A percentile compares a stretch with the other conserved stretches of the same genome.
Evolutionary conservation across 1,140 invertebrate species (phyloP).

Genomic region (Andrena cerasifolii): DNA sequence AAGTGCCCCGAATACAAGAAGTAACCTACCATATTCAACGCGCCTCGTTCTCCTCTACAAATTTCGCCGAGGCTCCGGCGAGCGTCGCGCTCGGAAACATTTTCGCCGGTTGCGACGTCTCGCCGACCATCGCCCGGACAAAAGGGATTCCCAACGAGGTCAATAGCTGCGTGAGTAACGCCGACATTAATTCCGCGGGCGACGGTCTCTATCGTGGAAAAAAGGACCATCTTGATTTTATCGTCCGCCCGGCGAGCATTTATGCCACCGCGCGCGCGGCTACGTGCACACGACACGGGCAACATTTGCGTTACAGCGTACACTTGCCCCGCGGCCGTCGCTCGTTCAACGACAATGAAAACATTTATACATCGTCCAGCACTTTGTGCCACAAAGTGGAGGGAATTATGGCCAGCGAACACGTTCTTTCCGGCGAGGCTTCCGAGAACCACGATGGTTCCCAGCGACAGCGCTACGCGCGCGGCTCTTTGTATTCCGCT

Average conservation of each 20-base stretch:
- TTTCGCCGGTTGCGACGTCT: too few relatives aligned
- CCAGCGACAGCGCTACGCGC: not conserved
- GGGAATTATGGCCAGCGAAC: constrained; percentile 22
- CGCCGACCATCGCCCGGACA: constrained; percentile 5
- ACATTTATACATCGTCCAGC: constrained; percentile 31
- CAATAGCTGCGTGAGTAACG: constrained; percentile 34
- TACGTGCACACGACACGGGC: not conserved
- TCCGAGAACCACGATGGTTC: constrained; percentile 23
- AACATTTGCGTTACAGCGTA: constrained; percentile 8
- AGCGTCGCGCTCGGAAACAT: too few relatives aligned
- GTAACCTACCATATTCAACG: too few relatives aligned
- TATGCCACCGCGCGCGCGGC: not conserved
- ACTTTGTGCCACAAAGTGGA: constrained; percentile 36
- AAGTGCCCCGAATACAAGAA: too few relatives aligned
- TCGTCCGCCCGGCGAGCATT: constrained; percentile 19
- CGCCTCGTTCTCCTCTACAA: too few relatives aligned
- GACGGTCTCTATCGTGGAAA: constrained; percentile 21
- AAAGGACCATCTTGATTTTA: constrained; percentile 36
- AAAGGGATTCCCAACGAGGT: constrained; percentile 41
- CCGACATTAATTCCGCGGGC: constrained; percentile 22
- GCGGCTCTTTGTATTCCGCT: not conserved
- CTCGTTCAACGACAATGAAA: constrained; percentile 22
- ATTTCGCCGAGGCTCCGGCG: too few relatives aligned
- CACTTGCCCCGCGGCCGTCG: too few relatives aligned
- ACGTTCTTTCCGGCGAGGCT: constrained; percentile 29